Base-by-base conservation (phyloP, 2,888 invertebrate genomes). In the Limnephilus auricula region DNA sequence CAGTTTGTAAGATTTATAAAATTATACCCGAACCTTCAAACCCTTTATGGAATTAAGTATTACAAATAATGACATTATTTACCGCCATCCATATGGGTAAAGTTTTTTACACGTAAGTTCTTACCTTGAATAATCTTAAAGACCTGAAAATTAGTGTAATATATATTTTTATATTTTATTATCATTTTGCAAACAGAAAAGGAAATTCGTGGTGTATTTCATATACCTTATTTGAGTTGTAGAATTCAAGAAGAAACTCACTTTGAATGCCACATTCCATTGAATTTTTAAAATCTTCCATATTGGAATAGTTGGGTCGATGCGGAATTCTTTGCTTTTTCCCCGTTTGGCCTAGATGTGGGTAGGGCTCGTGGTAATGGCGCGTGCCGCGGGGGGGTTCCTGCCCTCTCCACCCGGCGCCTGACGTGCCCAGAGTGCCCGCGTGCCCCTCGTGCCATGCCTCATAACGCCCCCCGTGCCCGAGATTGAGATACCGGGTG, bases 351-450 rank as follows among this genome's bases (percentile, higher is more conserved):
- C 93, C 90, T 93, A 84, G 83, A 34, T 83, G 37, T 84, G 84
- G 79, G 90, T 15, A 88, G 93, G 15, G 88, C 93, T 92, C 90
- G 92, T 65, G 13, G 50, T 65, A 65, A 13, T 65, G 50, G 93
- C 92, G 90, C 93, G 92, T 93, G 92, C 92, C 92, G 92, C 91
- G 89, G 90, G 90, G 90, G 90, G 45, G 79, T 78, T 32, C 89
- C 92, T 89, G 87, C 82, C 92, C 90, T 45, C 84, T 40, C 65
- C 40, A 89, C 90, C 88, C 90, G 83, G 82, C 86, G 91, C 87
- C 92, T 50, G 87, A 65, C 91, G 91, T 91, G 30, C 84, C 84
- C 50, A 18, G 12, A 50, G 50, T 50, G 50, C 50, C 50, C 50
- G 50, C 50, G 50, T 50, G 50, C 50, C 50, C 50, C 25, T 25